Percentiles rank a stretch among this genome's conserved stretches.
Evolutionary conservation across 2,888 invertebrate species (phyloP).

Genomic region (Galerucella pusilla): DNA sequence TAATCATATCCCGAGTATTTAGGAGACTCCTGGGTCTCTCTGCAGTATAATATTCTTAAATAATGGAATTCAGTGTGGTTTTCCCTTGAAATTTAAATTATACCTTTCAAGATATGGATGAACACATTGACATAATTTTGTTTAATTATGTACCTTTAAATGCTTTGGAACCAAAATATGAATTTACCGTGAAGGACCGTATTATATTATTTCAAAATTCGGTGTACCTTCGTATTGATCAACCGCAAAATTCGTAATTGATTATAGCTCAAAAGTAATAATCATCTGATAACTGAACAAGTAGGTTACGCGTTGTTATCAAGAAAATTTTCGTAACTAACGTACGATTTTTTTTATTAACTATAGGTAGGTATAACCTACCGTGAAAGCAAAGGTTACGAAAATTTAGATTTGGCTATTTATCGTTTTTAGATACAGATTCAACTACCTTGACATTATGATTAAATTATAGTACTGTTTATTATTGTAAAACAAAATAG

Average conservation of each 20-base stretch:
- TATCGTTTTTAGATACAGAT: neutral
- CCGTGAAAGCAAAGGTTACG: neutral
- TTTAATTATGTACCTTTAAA: too few relatives aligned
- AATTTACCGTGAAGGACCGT: neutral
- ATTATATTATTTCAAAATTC: neutral
- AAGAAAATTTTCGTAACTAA: neutral
- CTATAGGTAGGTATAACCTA: neutral
- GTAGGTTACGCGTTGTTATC: neutral
- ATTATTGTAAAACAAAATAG: neutral
- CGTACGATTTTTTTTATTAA: neutral
- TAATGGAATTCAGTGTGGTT: too few relatives aligned
- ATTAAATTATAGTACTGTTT: neutral
- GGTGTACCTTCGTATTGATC: neutral
- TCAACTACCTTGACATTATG: neutral
- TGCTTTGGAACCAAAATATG: neutral
- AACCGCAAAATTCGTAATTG: neutral
- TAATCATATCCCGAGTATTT: too few relatives aligned
- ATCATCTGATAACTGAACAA: neutral
- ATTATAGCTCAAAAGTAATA: neutral
- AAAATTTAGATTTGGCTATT: neutral
- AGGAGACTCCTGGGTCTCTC: too few relatives aligned
- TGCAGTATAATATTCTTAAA: too few relatives aligned
- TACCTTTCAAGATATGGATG: too few relatives aligned
- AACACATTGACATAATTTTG: too few relatives aligned
- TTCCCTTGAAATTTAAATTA: too few relatives aligned